Evolutionary conservation across 2,113 vertebrate genomes (phyloP).

Genomic region (Ophthalmolycus amberensis): DNA sequence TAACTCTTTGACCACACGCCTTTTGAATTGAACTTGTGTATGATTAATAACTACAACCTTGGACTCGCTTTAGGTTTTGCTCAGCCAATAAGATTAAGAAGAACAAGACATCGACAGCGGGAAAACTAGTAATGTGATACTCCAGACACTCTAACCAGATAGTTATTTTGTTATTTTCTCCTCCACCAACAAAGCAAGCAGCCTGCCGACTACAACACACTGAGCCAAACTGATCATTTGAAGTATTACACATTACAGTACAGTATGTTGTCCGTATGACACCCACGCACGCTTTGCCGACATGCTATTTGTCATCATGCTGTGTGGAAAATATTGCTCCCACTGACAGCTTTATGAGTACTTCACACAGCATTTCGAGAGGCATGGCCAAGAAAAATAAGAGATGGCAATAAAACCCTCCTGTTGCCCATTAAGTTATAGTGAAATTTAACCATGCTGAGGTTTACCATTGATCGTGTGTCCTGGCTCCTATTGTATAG

Average conservation of each 20-base stretch:
- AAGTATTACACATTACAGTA: slow-evolving; percentile 33
- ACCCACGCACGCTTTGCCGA: slow-evolving; percentile 58
- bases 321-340: slow-evolving; percentile 69
- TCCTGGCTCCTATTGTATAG: slow-evolving; percentile 28
- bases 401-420: slow-evolving; percentile 69
- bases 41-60: slow-evolving; percentile 13
- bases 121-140: neutral
- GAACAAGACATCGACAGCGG: slow-evolving; percentile 13
- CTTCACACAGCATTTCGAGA: slow-evolving; percentile 68
- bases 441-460: slow-evolving; percentile 66
- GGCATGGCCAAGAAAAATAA: slow-evolving; percentile 65
- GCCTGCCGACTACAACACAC: slow-evolving; percentile 16
- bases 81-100: slow-evolving; percentile 18
- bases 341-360: slow-evolving; percentile 74
- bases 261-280: slow-evolving; percentile 60
- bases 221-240: slow-evolving; percentile 39
- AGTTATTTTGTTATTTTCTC: slow-evolving; percentile 28
- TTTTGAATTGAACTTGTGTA: neutral
- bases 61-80: slow-evolving; percentile 7
- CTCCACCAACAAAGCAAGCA: slow-evolving; percentile 29
- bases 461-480: slow-evolving; percentile 62
- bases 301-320: slow-evolving; percentile 68
- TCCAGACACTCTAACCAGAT: slow-evolving; percentile 7
- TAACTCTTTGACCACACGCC: neutral
- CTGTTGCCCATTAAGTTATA: slow-evolving; percentile 63